phyloP scores from a whole-genome alignment of 1,140 invertebrate genomes.

The Cheumatopsyche charites region DNA sequence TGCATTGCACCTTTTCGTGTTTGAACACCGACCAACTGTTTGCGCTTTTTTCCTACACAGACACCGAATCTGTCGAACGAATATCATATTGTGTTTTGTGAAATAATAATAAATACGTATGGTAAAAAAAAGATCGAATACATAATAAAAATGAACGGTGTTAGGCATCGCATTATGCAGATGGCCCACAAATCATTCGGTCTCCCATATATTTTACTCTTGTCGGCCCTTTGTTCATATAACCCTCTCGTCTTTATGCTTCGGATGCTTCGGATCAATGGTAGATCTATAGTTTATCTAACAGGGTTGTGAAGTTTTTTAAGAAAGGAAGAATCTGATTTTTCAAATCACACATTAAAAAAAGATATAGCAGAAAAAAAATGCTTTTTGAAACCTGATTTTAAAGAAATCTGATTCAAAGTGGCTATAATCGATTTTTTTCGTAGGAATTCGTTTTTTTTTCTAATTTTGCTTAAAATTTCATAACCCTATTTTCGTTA shows the following conservation, averaged over 20 bases:
- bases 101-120: neutral
- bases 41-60: neutral
- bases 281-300: too few relatives aligned
- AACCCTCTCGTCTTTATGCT: conserved; percentile 27
- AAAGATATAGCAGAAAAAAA: too few relatives aligned
- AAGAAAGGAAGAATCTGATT: too few relatives aligned
- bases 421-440: too few relatives aligned
- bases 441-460: too few relatives aligned
- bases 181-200: conserved; percentile 38
- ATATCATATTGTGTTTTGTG: neutral
- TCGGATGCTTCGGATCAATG: conserved; percentile 16
- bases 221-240: conserved; percentile 27
- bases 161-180: conserved; percentile 30
- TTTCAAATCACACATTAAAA: too few relatives aligned
- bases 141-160: conserved; percentile 6
- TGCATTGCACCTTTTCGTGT: conserved; percentile 16
- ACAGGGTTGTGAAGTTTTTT: too few relatives aligned
- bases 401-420: too few relatives aligned
- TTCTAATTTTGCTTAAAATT: too few relatives aligned
- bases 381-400: too few relatives aligned
- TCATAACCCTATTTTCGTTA: too few relatives aligned
- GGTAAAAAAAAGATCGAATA: neutral
- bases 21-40: conserved; percentile 13
- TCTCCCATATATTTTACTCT: conserved; percentile 19
- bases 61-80: neutral